phyloP scores from a whole-genome alignment of 2,888 invertebrate genomes.

The Netelia virgata region DNA sequence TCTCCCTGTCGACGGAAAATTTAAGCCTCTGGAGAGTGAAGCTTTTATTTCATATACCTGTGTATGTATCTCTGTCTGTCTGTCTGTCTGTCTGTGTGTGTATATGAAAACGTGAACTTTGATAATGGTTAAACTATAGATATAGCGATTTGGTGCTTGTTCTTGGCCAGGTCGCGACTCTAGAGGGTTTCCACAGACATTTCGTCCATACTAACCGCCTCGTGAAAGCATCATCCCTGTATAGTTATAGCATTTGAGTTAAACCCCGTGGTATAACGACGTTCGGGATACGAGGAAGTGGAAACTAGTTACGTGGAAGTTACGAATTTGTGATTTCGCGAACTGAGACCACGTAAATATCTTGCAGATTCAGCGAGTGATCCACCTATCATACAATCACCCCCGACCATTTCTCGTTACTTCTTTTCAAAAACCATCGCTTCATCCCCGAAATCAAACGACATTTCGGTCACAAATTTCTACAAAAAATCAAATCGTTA shows the following conservation, averaged over 20 bases:
- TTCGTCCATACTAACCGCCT: slow-evolving; percentile 14
- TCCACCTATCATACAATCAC: neutral
- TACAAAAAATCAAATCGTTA: no score
- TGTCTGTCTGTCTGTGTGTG: neutral
- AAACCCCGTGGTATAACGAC: neutral
- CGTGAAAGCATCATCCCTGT: neutral
- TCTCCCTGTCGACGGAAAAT: slow-evolving; percentile 19
- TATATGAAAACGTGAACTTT: slow-evolving; percentile 2
- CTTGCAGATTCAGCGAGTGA: neutral
- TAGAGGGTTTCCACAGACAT: slow-evolving; percentile 30
- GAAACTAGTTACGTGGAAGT: slow-evolving; percentile 7
- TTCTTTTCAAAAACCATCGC: neutral
- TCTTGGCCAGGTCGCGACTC: slow-evolving; percentile 21
- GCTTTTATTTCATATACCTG: neutral
- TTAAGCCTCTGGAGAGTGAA: slow-evolving; percentile 4
- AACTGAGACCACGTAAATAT: neutral
- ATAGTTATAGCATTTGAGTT: slow-evolving; percentile 2
- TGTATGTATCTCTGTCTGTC: neutral
- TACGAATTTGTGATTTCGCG: slow-evolving; percentile 7
- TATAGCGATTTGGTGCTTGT: neutral
- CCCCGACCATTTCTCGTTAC: neutral
- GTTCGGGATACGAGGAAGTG: neutral
- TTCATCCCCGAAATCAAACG: neutral
- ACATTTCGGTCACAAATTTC: no score
- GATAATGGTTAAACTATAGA: neutral